Base-by-base conservation (phyloP, 1,140 invertebrate species). In the Drosophila subpulchrella region DNA sequence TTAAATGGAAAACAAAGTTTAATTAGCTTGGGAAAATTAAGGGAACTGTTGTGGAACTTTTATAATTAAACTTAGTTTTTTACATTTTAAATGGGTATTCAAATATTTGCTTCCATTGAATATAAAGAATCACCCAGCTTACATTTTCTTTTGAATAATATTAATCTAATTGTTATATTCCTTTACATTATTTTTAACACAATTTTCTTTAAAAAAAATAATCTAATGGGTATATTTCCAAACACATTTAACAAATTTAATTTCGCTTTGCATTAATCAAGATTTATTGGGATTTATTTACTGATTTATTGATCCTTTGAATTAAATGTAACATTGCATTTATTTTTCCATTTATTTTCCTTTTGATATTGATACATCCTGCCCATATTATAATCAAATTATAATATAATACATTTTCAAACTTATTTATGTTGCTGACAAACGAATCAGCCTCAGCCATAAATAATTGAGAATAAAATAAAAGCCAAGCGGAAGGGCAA, bases 381-480 rank as follows among this genome's bases (percentile, higher is more conserved):
- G 34, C 39, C 15, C 10, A 6, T 15, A 12, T 13, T 8, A 30
- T 20, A n/a, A 47, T 39, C 12, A 39, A 30, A 70, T 57, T 50
- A 42, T 39, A 57, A 39, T 71, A 32, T 24, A 57, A 41, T 71
- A 27, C 32, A 70, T 38, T 48, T 38, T 20, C 24, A 32, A 48
- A 65, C 24, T 71, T 34, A 70, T 70, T 71, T 58, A 68, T 71
- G 50, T 46, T 12, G 39, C 63, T 70, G 32, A 20, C 41, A 34
- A 41, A 17, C 57, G 57, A 70, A 10, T 55, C 48, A 71, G 34
- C 65, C 0, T 11, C 17, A 38, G 65, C 30, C 65, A 71, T 71
- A 71, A 71, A 71, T 70, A 30, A 70, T 47, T 11, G 44, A 2
- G 13, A 58, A 71, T 63, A 58, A 70, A 32, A 46, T 34, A 42